Evolutionary conservation across 2,888 invertebrate species (phyloP), one percentile per base, ranked within the genome.

Genomic region (Heliconius aoede): DNA sequence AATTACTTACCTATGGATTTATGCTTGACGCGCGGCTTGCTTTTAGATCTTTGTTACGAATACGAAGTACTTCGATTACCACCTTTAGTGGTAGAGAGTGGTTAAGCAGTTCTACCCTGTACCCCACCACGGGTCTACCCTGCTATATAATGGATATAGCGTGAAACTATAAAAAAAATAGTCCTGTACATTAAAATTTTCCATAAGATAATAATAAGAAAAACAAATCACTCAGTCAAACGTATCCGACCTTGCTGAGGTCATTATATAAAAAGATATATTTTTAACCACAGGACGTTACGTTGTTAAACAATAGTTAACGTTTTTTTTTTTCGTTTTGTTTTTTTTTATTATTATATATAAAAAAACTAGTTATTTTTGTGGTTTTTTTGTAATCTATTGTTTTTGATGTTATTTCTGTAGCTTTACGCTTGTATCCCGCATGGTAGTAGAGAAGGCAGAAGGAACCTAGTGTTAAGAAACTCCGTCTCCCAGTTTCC

Each of bases 1-100:
- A 55, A 72, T 72, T 72, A 58, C 36, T 72, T 72, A 26, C 60
- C 4, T 72, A 72, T 40, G 60, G 21, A 72, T 72, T 61, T 72
- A 72, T 72, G 61, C 58, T n/a, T 32, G 26, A 24, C 28, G 46
- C 46, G 32, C 24, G 11, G 55, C 55, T 55, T 11, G n/a, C n/a
- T n/a, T 64, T 30, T 32, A 32, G n/a, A n/a, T 64, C 9, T 64
- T 32, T n/a, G 18, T 28, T 30, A 62, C 5, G 36, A 40, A 40
- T 40, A 18, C 18, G 4, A 18, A 15, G 18, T 46, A 21, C 21
- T 46, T 46, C 46, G 46, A 46, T 8, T 3, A 46, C 21, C 46
- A 46, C 7, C 2, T 40, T 40, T 40, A 40, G 40, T 40, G 40
- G 40, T 40, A 40, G 40, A 18, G 18, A 40, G n/a, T n/a, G n/a